These are phyloP conservation scores for Turritopsis dohrnii DNA, from an alignment of 30 jellyfish, hydroid and myxozoan species.

Conservation along the genomic window DNA sequence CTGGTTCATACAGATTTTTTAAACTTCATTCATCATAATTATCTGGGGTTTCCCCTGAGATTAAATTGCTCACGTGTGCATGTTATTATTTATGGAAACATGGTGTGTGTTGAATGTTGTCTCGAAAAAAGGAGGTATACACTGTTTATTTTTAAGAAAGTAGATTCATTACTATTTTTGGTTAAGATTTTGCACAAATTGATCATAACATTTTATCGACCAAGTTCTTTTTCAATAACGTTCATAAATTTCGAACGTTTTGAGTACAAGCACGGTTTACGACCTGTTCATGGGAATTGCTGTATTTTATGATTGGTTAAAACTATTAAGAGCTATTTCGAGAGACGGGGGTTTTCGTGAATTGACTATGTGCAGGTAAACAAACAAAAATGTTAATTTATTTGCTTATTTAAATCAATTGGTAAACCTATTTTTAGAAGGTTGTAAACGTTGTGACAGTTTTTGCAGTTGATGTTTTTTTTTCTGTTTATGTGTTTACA, in stretches of 20 bases:
- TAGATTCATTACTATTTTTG: no score
- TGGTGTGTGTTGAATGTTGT: background rate
- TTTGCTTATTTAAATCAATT: background rate
- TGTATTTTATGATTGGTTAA: background rate
- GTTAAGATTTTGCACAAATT: no score
- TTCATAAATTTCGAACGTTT: background rate
- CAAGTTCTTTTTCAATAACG: background rate
- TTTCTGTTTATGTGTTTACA: background rate
- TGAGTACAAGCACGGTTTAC: no score
- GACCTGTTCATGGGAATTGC: background rate
- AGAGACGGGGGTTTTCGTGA: background rate
- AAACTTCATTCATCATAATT: background rate
- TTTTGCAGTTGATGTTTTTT: background rate
- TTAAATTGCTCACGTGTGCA: constrained; percentile 16
- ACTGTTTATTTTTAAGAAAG: no score
- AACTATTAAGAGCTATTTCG: background rate
- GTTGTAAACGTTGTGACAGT: background rate
- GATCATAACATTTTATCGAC: background rate
- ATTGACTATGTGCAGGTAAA: background rate
- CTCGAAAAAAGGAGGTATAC: no score
- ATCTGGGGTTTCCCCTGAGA: constrained; percentile 12
- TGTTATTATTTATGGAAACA: background rate
- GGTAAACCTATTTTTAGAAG: no score
- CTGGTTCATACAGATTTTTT: background rate
- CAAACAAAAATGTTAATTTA: background rate